phyloP scores from a whole-genome alignment of 2,113 vertebrate genomes.

The Takifugu flavidus region DNA sequence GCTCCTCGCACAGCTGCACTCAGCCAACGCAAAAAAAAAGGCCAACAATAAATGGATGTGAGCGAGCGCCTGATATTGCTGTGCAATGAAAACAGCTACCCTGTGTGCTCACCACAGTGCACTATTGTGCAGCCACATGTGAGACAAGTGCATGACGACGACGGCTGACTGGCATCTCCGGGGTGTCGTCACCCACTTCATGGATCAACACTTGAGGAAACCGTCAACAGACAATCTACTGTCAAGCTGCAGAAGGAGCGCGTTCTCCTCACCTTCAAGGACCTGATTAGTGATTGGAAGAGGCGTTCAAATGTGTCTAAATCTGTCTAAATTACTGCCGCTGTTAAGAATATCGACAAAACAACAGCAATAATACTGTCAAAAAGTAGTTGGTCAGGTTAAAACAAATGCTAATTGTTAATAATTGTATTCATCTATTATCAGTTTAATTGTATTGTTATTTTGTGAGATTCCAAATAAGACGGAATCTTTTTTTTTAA shows the following conservation, averaged over 20 bases:
- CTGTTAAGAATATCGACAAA: no score
- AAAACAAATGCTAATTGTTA: no score
- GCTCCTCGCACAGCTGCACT: constrained; percentile 48
- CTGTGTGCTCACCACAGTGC: constrained; percentile 65
- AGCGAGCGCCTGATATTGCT: constrained; percentile 53
- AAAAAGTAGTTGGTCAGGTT: no score
- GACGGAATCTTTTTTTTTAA: no score
- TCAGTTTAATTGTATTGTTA: no score
- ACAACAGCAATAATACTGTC: no score
- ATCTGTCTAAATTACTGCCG: no score
- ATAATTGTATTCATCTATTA: no score
- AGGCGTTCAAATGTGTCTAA: no score
- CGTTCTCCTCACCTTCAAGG: no score
- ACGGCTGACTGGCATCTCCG: constrained; percentile 35
- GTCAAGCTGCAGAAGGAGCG: constrained; percentile 21
- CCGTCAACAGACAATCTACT: constrained; percentile 37
- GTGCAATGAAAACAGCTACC: constrained; percentile 63
- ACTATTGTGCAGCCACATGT: constrained; percentile 59
- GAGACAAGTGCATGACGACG: constrained; percentile 52
- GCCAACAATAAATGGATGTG: constrained; percentile 36
- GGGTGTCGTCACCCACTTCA: constrained; percentile 60
- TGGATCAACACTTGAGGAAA: constrained; percentile 27
- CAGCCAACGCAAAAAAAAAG: constrained; percentile 10
- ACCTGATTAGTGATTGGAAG: no score
- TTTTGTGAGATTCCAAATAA: no score